Evolutionary conservation across 1,140 invertebrate species (phyloP).

Genomic region (Temnothorax curvispinosus): DNA sequence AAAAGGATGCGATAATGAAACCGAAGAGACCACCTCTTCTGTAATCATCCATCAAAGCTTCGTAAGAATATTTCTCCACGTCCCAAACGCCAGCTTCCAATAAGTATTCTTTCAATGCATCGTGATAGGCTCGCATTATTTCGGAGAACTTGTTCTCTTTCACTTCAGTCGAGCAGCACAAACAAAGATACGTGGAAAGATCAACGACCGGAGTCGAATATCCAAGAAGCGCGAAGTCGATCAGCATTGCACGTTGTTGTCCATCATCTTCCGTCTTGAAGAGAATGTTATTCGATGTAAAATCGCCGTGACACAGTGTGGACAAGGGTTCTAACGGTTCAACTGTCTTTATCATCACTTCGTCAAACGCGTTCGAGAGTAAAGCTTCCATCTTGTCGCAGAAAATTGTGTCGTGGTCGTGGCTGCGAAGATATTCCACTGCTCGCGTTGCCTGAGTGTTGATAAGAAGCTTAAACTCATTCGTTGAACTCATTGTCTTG

Average conservation of each 20-base stretch:
- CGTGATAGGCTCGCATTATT: conserved; percentile 79
- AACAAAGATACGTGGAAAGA: conserved; percentile 81
- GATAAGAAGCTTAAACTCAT: accelerated
- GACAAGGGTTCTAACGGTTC: conserved; percentile 75
- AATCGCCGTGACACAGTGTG: conserved; percentile 83
- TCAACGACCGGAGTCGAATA: conserved; percentile 83
- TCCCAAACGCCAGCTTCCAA: conserved; percentile 57
- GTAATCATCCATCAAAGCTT: conserved; percentile 78
- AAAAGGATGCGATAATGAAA: conserved; percentile 76
- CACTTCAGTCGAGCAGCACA: conserved; percentile 71
- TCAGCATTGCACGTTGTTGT: conserved; percentile 73
- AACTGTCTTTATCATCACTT: conserved; percentile 34
- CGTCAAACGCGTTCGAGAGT: conserved; percentile 40
- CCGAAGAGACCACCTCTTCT: conserved; percentile 76
- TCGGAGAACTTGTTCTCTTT: conserved; percentile 68
- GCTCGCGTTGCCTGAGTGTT: conserved; percentile 15
- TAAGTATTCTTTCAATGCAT: conserved; percentile 64
- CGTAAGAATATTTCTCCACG: conserved; percentile 69
- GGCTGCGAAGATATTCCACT: conserved; percentile 42
- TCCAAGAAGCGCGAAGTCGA: conserved; percentile 82
- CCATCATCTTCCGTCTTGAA: conserved; percentile 68
- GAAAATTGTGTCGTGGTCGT: conserved; percentile 64
- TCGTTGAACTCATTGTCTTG: not conserved
- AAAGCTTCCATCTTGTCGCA: conserved; percentile 66
- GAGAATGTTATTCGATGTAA: conserved; percentile 81